A percentile compares a stretch with the other conserved stretches of the same genome.
phyloP scores from a whole-genome alignment of 2,113 vertebrate genomes.

The Sebastes fasciatus region DNA sequence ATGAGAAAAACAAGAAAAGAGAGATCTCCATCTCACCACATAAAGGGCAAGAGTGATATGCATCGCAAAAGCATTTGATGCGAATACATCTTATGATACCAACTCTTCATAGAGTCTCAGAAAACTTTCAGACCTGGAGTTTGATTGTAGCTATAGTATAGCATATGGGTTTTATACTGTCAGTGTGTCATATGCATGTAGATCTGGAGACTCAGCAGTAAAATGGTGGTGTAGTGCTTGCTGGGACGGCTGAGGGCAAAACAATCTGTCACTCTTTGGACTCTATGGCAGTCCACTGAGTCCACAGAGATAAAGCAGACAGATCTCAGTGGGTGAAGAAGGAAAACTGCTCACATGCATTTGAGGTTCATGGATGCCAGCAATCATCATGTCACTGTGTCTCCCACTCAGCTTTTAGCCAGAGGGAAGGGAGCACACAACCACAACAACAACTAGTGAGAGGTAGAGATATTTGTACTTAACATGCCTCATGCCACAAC shows the following conservation, averaged over 20 bases:
- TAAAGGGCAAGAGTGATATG: constrained; percentile 31
- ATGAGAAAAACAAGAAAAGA: constrained; percentile 42
- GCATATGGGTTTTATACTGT: neutral
- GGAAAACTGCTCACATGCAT: constrained; percentile 46
- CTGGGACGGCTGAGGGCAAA: constrained; percentile 49
- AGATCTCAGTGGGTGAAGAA: constrained; percentile 42
- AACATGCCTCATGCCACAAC: neutral
- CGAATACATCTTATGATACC: constrained; percentile 9
- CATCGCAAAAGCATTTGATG: constrained; percentile 9
- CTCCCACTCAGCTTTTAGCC: constrained; percentile 52
- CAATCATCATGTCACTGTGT: constrained; percentile 63
- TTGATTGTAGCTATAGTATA: constrained; percentile 5
- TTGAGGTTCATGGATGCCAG: constrained; percentile 55
- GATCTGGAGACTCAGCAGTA: constrained; percentile 10
- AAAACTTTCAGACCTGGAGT: constrained; percentile 3
- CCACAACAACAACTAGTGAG: constrained; percentile 10
- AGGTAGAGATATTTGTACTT: constrained; percentile 5
- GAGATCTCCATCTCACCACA: constrained; percentile 13
- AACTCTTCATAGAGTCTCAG: constrained; percentile 3
- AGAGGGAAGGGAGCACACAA: constrained; percentile 33
- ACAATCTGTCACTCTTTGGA: constrained; percentile 48
- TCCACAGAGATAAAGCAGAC: constrained; percentile 29
- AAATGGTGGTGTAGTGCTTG: constrained; percentile 25
- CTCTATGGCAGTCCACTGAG: constrained; percentile 45
- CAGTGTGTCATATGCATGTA: neutral